Base-by-base conservation (phyloP, 2,113 vertebrate species). In the Fukomys damarensis region DNA sequence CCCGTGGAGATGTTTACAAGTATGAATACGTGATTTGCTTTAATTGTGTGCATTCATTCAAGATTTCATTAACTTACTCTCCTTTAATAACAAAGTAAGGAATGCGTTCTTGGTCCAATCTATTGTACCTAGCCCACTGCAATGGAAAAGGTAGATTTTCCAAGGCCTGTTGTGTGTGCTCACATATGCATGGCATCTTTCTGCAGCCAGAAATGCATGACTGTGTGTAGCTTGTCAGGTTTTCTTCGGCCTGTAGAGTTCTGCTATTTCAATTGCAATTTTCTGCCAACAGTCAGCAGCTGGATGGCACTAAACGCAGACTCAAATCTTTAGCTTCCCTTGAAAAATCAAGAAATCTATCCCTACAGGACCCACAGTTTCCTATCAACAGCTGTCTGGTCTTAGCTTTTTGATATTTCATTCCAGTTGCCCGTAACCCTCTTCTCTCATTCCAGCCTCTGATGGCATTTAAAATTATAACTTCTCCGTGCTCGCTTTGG, bases 161-260 rank as follows among this genome's bases (percentile, higher is more conserved):
- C 0, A 2, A n/a, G 63, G 1, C 6, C 16, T 0, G 0, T 10
- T 19, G 1, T 1, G 10, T 16, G 11, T 7, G 17, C 22, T 14
- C 49, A 0, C 0, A 2, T 32, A 26, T 26, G 1, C 35, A 35
- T 2, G 30, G 41, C 14, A 17, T 84, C 74, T 52, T 41, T 41
- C 46, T 2, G 43, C 4, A 14, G 20, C 0, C 0, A 28, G 12
- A 46, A 20, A n/a, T 0, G 10, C 14, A 3, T 0, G 28, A 2
- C 35, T 32, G 1, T 11, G 43, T 54, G 35, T 5, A 41, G 49
- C 2, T 10, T 0, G 32, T 2, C 14, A 59, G 8, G 49, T 54
- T 72, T 56, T 24, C 61, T 65, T 68, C 35, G 63, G 38, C 11
- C 38, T 43, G 68, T 24, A 22, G 35, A 86, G 9, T 2, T 0